Conservation (phyloP, 2,113 vertebrate species). For the Channa maculata region DNA sequence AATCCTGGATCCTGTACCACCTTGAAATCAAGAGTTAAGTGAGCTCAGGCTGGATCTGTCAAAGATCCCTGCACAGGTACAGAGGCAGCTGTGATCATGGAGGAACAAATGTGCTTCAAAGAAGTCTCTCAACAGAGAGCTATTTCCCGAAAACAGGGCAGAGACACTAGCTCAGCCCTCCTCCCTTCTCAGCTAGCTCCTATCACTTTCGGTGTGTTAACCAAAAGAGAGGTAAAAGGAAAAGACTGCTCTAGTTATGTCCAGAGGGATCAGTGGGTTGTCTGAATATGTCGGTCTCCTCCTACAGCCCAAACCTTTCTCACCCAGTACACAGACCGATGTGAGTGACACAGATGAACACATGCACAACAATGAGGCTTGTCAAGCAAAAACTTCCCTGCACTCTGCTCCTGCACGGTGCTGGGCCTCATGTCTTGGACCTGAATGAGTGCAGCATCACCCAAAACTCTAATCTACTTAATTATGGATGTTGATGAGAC, state of each 20-base stretch:
- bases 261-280: conserved; percentile 38
- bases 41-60: conserved; percentile 16
- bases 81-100: conserved; percentile 14
- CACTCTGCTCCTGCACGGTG: background rate
- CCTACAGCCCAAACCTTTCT: conserved; percentile 20
- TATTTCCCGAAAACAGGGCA: conserved; percentile 9
- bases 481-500: conserved; percentile 60
- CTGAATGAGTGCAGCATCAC: conserved; percentile 30
- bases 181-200: conserved; percentile 6
- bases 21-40: conserved; percentile 27
- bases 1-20: conserved; percentile 25
- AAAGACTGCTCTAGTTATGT: conserved; percentile 21
- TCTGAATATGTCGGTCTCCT: conserved; percentile 29
- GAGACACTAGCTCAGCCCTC: background rate
- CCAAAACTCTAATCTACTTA: conserved; percentile 42
- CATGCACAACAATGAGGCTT: conserved; percentile 5
- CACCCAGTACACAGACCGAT: conserved; percentile 2
- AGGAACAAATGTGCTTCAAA: conserved; percentile 27
- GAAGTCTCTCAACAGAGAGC: conserved; percentile 10
- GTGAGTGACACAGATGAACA: conserved; percentile 27
- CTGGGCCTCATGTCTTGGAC: conserved; percentile 13
- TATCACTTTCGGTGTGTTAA: conserved; percentile 5
- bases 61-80: conserved; percentile 27
- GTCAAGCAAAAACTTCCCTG: conserved; percentile 1
- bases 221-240: conserved; percentile 14